Conservation (phyloP, 2,113 vertebrate species). For the Cynopterus brachyotis region DNA sequence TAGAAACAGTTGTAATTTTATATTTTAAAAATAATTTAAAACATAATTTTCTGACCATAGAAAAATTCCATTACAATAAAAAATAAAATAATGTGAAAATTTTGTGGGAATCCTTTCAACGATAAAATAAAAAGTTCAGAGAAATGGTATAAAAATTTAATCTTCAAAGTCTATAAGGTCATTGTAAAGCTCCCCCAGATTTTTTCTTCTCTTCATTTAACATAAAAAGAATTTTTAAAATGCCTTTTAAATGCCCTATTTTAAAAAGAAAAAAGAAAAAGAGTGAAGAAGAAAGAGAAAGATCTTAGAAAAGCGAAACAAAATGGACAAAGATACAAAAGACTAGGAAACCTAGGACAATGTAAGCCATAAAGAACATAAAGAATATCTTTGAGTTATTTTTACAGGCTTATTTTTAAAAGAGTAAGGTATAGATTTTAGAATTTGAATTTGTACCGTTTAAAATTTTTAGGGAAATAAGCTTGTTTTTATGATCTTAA, state of each 20-base stretch:
- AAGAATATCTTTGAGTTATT: background rate
- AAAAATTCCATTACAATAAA: background rate
- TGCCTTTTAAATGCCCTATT: background rate
- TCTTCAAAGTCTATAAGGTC: background rate
- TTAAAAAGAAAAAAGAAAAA: background rate
- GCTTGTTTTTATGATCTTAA: background rate
- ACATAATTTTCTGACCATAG: background rate
- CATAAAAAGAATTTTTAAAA: background rate
- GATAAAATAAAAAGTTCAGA: background rate
- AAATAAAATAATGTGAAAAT: background rate
- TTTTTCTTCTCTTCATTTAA: background rate
- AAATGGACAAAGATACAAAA: background rate
- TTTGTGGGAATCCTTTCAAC: background rate
- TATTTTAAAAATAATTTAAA: background rate
- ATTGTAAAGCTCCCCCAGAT: background rate
- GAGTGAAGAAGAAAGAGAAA: background rate
- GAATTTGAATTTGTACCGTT: background rate
- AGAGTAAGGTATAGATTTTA: background rate
- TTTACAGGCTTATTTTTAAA: background rate
- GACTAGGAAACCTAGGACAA: background rate
- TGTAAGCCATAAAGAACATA: background rate
- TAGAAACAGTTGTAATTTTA: background rate
- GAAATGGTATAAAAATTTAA: background rate
- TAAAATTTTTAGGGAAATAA: background rate
- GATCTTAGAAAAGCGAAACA: background rate